Percentiles rank a stretch among this genome's conserved stretches.
Evolutionary conservation across 2,113 vertebrate species (phyloP).

Genomic region (Benitochromis conjunctus): DNA sequence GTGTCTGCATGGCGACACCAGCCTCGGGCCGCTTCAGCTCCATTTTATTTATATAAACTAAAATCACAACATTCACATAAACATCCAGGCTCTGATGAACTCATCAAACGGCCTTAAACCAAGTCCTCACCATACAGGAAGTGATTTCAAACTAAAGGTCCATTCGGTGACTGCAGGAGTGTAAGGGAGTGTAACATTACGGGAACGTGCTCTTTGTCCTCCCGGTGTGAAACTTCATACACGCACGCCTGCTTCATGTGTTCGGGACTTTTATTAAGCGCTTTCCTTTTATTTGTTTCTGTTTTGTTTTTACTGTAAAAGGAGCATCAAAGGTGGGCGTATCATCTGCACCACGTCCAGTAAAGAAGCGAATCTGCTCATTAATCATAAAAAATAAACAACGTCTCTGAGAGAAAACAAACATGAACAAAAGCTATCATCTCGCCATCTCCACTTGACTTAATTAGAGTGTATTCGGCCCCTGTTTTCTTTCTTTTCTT

Average conservation of each 20-base stretch:
- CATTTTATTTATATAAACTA: not conserved
- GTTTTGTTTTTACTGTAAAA: not conserved
- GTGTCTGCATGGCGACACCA: accelerated
- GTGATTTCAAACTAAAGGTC: not conserved
- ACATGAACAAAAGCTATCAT: not conserved
- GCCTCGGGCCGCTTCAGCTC: not conserved
- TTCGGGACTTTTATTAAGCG: not conserved
- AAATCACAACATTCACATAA: not conserved
- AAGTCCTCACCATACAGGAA: not conserved
- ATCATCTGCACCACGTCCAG: not conserved
- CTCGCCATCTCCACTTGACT: not conserved
- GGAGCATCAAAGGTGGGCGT: constrained; percentile 6
- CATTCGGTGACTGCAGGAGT: not conserved
- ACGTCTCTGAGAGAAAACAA: constrained; percentile 6
- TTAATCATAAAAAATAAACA: constrained; percentile 6
- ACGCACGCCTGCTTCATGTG: not conserved
- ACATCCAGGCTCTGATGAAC: not conserved
- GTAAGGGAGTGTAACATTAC: too few relatives aligned
- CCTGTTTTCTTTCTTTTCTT: not conserved
- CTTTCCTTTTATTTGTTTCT: not conserved
- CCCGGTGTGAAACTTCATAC: not conserved
- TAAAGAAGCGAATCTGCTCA: not conserved
- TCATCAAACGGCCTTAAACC: not conserved
- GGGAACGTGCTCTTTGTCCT: not conserved
- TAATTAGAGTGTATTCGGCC: constrained; percentile 15